Base-by-base conservation (phyloP, 2,113 vertebrate species). In the Halichoeres trimaculatus region DNA sequence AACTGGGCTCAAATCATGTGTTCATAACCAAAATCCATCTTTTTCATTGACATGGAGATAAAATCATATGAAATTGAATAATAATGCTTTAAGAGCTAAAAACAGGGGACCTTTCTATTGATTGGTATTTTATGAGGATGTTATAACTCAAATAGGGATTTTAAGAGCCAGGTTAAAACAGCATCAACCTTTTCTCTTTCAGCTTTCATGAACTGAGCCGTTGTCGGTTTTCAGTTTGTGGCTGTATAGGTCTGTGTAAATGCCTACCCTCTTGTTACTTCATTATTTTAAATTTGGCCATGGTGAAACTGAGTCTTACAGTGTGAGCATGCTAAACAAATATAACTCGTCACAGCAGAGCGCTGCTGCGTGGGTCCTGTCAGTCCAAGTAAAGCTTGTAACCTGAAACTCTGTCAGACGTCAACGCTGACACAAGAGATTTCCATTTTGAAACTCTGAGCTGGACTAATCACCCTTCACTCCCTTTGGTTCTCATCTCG, bases 401-500 rank as follows among this genome's bases (percentile, higher is more conserved):
- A 93, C 85, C 41, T 36, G 91, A 94, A 81, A 80, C 63, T 23
- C 10, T 0, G 43, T 74, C 43, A 59, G 72, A 92, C 83, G 87
- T 93, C 91, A 93, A n/a, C 62, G 36, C 76, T 78, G 72, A 78
- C 80, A 79, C 54, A 50, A 75, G 75, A 82, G 66, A 82, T 76
- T 78, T 84, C 72, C 85, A 68, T 74, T 77, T 59, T 62, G 51
- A 70, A 83, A 78, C 52, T 70, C 52, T 36, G 23, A 41, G 41
- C 52, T 75, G 59, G 62, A 53, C 62, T 88, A 65, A 83, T 76
- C 63, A 22, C 30, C 66, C 58, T 17, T 55, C 52, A 77, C 72
- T 51, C 54, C 47, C 52, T 35, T 34, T 45, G 40, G 68, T 50
- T 58, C 63, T 48, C 40, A 70, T 30, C 40, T 68, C 5, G 7